phyloP scores from a whole-genome alignment of 1,140 invertebrate species.

The Helicoverpa armigera region DNA sequence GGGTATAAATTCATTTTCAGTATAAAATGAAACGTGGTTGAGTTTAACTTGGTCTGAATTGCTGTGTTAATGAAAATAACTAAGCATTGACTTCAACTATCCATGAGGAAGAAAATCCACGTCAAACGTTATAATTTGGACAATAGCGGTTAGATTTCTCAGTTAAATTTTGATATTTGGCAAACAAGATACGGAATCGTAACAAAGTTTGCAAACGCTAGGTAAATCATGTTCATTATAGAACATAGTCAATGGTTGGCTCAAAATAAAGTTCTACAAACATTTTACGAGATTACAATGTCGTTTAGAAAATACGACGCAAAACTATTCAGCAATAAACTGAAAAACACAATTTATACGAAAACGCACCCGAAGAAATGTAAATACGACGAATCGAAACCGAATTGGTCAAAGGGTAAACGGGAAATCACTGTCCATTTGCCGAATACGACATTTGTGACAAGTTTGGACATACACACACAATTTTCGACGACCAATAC shows the following conservation, averaged over 20 bases:
- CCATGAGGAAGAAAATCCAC: no score
- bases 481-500: neutral
- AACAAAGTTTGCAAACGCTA: no score
- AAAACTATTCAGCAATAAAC: slow-evolving; percentile 55
- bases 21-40: no score
- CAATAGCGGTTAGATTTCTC: no score
- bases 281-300: neutral
- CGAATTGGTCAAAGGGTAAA: slow-evolving; percentile 66
- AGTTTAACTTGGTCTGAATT: no score
- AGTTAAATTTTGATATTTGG: no score
- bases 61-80: no score
- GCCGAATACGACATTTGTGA: slow-evolving; percentile 58
- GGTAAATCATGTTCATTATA: no score
- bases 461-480: slow-evolving; percentile 51
- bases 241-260: neutral
- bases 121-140: no score
- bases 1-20: no score
- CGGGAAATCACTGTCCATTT: slow-evolving; percentile 65
- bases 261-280: neutral
- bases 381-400: slow-evolving; percentile 62
- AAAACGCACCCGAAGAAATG: slow-evolving; percentile 51
- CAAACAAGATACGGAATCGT: no score
- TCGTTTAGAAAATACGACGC: neutral
- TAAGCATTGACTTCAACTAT: no score
- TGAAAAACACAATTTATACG: slow-evolving; percentile 59